Conservation (phyloP, 1,140 invertebrate species). For the Aphaenogaster floridana region DNA sequence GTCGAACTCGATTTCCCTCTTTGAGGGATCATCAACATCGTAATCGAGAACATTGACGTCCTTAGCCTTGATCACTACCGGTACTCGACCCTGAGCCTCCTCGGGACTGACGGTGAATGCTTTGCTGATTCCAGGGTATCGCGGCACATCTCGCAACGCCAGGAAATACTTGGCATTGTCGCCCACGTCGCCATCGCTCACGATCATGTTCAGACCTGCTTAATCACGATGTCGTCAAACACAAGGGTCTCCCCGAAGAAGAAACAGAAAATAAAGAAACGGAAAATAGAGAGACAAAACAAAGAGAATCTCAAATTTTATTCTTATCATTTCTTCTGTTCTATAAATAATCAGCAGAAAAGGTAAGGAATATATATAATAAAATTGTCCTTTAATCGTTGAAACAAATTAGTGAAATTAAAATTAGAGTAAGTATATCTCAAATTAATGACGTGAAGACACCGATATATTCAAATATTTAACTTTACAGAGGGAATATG, state of each 20-base stretch:
- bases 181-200: slow-evolving; percentile 92
- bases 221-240: slow-evolving; percentile 67
- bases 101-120: slow-evolving; percentile 90
- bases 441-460: not conserved
- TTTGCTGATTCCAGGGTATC: slow-evolving; percentile 87
- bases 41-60: slow-evolving; percentile 91
- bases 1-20: slow-evolving; percentile 90
- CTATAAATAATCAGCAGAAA: slow-evolving; percentile 8
- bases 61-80: slow-evolving; percentile 91
- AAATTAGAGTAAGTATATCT: not conserved
- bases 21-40: slow-evolving; percentile 88
- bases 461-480: not conserved
- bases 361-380: slow-evolving; percentile 7
- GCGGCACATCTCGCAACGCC: slow-evolving; percentile 88
- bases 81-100: slow-evolving; percentile 91
- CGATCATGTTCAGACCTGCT: slow-evolving; percentile 91
- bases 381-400: not conserved
- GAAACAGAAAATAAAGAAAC: not conserved
- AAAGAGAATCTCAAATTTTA: not conserved
- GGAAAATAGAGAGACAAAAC: not conserved
- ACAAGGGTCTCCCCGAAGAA: not conserved
- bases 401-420: not conserved
- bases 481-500: not conserved
- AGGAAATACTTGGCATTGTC: slow-evolving; percentile 92
- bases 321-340: not conserved